Percentiles rank a stretch among this genome's conserved stretches.
These are phyloP conservation scores for Panulirus ornatus DNA, from an alignment of 1,140 invertebrate genomes.

Conservation along the genomic window DNA sequence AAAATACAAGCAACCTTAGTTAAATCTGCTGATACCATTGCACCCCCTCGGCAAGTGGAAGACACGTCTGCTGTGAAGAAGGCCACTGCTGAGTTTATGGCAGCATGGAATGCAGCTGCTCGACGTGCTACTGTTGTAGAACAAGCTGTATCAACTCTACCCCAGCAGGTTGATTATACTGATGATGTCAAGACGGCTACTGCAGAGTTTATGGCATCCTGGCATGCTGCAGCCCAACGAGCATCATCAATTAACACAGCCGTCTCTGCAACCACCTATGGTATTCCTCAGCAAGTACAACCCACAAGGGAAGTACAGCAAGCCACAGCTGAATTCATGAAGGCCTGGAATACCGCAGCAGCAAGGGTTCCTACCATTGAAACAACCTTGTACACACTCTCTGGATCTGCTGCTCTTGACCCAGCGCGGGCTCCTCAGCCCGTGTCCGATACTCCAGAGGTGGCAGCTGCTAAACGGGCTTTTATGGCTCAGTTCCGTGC, in stretches of 20 bases:
- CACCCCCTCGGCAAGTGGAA: not conserved
- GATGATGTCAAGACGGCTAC: conserved; percentile 21
- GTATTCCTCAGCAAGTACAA: conserved; percentile 10
- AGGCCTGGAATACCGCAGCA: conserved; percentile 38
- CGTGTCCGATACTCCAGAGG: conserved; percentile 37
- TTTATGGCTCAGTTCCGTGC: conserved; percentile 53
- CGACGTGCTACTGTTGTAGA: conserved; percentile 4
- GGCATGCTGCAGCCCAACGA: conserved; percentile 30
- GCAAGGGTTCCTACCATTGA: conserved; percentile 37
- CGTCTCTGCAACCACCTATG: not conserved
- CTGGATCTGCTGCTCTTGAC: not conserved
- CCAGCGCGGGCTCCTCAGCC: not conserved
- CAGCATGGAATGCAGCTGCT: conserved; percentile 15
- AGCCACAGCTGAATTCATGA: conserved; percentile 55
- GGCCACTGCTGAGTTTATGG: conserved; percentile 54
- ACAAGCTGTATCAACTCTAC: not conserved
- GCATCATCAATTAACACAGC: not conserved
- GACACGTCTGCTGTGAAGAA: conserved; percentile 16
- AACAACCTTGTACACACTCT: conserved; percentile 36
- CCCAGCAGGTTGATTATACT: not conserved
- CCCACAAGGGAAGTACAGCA: conserved; percentile 26
- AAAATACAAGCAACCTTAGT: not conserved
- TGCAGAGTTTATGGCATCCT: conserved; percentile 11
- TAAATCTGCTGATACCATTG: not conserved
- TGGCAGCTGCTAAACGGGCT: conserved; percentile 23